Conservation (phyloP, 1,140 invertebrate species). For the Leguminivora glycinivorella region DNA sequence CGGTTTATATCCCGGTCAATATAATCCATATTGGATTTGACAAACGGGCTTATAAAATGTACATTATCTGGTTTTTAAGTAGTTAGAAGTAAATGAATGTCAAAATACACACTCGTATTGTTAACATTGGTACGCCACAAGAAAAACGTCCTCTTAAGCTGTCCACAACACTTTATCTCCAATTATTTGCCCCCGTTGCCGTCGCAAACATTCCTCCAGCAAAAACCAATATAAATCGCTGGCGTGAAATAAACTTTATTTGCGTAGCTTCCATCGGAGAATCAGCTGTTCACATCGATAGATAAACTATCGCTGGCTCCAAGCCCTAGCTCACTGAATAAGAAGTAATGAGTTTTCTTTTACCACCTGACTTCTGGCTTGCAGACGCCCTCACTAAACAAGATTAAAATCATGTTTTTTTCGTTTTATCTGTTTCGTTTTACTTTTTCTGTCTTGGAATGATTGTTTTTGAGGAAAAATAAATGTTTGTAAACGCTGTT, state of each 20-base stretch:
- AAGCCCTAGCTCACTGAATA: slow-evolving; percentile 56
- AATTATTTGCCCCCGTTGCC: not conserved
- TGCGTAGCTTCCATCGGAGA: slow-evolving; percentile 16
- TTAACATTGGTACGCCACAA: not conserved
- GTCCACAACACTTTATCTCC: not conserved
- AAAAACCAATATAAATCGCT: slow-evolving; percentile 28
- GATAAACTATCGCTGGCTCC: slow-evolving; percentile 45
- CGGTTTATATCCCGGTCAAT: no score
- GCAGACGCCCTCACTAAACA: slow-evolving; percentile 66
- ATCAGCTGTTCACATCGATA: slow-evolving; percentile 29
- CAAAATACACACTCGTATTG: no score
- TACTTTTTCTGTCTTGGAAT: not conserved
- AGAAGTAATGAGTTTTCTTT: slow-evolving; percentile 76
- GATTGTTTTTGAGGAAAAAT: not conserved
- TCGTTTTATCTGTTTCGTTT: slow-evolving; percentile 25
- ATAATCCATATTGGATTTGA: no score
- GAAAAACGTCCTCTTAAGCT: not conserved
- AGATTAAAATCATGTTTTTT: slow-evolving; percentile 69
- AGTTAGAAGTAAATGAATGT: no score
- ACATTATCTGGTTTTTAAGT: no score
- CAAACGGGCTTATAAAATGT: no score
- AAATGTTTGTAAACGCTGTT: not conserved
- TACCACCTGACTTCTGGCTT: slow-evolving; percentile 66
- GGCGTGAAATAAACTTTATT: slow-evolving; percentile 27
- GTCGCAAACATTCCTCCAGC: slow-evolving; percentile 12